Evolutionary conservation across 2,113 vertebrate species (phyloP).

Genomic region (Thunnus thynnus): DNA sequence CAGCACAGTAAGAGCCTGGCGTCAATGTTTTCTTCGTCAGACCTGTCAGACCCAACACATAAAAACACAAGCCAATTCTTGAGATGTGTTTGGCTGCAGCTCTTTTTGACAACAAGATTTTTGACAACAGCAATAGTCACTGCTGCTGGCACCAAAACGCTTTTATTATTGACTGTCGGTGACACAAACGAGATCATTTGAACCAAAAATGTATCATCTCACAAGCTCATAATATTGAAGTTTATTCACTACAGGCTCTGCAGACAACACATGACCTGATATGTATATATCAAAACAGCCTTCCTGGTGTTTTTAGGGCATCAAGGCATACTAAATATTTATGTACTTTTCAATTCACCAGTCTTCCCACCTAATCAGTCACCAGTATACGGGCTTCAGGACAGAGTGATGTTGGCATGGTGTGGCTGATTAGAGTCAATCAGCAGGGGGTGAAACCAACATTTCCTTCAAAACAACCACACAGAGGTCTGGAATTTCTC

Average conservation of each 20-base stretch:
- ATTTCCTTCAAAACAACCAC: constrained; percentile 70
- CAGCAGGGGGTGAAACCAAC: constrained; percentile 69
- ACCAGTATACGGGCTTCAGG: constrained; percentile 50
- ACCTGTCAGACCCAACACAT: constrained; percentile 53
- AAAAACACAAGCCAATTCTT: constrained; percentile 69
- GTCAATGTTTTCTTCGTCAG: constrained; percentile 71
- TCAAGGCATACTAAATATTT: constrained; percentile 68
- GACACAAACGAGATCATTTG: background rate
- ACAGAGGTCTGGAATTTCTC: constrained; percentile 59
- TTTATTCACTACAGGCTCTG: background rate
- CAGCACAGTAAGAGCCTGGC: constrained; percentile 60
- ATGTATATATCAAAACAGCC: constrained; percentile 28
- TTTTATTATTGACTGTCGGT: background rate
- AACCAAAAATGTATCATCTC: background rate
- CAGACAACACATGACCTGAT: background rate
- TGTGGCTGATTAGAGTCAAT: constrained; percentile 85
- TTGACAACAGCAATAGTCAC: constrained; percentile 36
- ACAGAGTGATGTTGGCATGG: constrained; percentile 60
- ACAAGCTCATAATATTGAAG: background rate
- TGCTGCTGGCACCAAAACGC: constrained; percentile 6
- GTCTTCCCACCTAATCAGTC: constrained; percentile 80
- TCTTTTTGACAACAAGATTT: constrained; percentile 7
- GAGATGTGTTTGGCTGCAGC: constrained; percentile 43
- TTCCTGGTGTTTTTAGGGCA: background rate
- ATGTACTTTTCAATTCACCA: constrained; percentile 60